Base-by-base conservation (phyloP, 2,797 vertebrate species). In the Echeneis naucrates region DNA sequence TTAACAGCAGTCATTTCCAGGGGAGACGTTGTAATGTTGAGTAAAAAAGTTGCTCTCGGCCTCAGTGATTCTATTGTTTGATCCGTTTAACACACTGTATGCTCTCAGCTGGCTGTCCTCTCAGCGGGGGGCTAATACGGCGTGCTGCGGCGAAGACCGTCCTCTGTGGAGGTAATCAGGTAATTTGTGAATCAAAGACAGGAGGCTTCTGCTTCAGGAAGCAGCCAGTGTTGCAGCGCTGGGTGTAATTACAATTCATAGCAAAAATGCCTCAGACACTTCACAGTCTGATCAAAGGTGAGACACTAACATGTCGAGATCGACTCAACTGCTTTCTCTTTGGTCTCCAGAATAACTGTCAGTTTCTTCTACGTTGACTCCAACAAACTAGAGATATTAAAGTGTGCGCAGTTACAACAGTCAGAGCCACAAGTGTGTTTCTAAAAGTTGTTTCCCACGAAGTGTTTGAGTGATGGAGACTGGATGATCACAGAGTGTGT, bases 401-500 rank as follows among this genome's bases (percentile, higher is more conserved):
- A 3, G 3, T 45, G 4, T 11, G n/a, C n/a, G 42, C n/a, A 17
- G 17, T n/a, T 40, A 11, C 14, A 2, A 45, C 17, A 1, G 8
- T 27, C 23, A 45, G 30, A 37, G 47, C 23, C 26, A 68, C 52
- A 51, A 10, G 52, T 65, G 58, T 44, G 54, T 21, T 3, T 30
- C 5, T 61, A 9, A 16, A 32, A 56, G 44, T 37, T 3, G 30
- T 14, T 40, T 14, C 2, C 3, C 26, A 52, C 45, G 21, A 48
- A 14, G n/a, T 53, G 54, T 3, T 14, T 35, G 27, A 74, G 68
- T 40, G 61, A 68, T 8, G 21, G 12, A 42, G 17, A 30, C 40
- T 45, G 17, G 48, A 71, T 35, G 80, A 81, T 84, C 70, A 72
- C 56, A 73, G 67, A 60, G 59, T 69, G 77, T 72, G 67, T 75